These are phyloP conservation scores for Ostrea edulis DNA, from an alignment of 1,140 invertebrate species.

Conservation along the genomic window DNA sequence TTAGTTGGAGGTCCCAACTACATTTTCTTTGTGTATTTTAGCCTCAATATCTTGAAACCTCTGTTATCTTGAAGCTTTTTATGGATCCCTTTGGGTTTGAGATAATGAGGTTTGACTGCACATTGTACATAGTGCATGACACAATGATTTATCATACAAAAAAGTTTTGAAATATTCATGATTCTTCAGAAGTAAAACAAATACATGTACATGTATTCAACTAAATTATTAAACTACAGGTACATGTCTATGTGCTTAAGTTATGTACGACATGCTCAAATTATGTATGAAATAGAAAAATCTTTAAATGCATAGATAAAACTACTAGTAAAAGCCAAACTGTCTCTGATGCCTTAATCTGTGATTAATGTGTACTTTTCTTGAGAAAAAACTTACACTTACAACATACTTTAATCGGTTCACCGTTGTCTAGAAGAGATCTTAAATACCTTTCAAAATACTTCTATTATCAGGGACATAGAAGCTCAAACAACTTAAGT, in stretches of 20 bases:
- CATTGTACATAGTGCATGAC: too few species aligned
- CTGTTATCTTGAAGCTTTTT: too few species aligned
- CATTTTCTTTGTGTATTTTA: too few species aligned
- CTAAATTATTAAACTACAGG: not conserved
- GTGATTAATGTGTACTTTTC: not conserved
- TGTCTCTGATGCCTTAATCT: not conserved
- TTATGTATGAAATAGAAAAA: too few species aligned
- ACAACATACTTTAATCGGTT: slow-evolving; percentile 5
- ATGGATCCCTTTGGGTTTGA: too few species aligned
- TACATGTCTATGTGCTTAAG: not conserved
- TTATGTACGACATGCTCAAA: not conserved
- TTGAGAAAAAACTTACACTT: not conserved
- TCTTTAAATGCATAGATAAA: not conserved
- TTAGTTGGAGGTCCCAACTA: too few species aligned
- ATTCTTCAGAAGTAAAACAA: not conserved
- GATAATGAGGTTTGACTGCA: too few species aligned
- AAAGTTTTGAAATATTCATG: too few species aligned
- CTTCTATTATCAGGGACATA: not conserved
- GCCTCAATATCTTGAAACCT: too few species aligned
- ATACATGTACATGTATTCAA: too few species aligned
- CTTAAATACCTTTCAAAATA: slow-evolving; percentile 24
- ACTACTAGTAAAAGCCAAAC: not conserved
- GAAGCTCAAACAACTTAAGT: slow-evolving; percentile 15
- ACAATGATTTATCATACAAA: too few species aligned
- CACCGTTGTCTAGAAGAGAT: not conserved